Evolutionary conservation across 2,888 invertebrate species (phyloP).

Genomic region (Stratiomys singularior): DNA sequence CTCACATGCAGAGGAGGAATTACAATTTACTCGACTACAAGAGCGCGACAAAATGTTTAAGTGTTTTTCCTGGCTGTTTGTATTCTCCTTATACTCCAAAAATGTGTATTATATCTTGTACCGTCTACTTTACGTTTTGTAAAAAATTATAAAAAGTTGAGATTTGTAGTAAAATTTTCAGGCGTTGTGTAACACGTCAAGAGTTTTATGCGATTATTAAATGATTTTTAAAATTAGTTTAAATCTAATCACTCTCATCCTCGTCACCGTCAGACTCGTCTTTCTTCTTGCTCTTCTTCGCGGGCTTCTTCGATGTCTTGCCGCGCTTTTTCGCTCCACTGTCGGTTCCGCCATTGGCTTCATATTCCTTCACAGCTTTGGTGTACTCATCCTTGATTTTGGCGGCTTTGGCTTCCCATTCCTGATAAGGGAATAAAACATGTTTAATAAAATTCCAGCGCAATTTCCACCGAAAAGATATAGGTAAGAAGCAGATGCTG

Average conservation of each 20-base stretch:
- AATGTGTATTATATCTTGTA: neutral
- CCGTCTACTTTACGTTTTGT: neutral
- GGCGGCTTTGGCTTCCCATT: slow-evolving; percentile 86
- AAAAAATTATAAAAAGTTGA: neutral
- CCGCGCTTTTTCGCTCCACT: slow-evolving; percentile 67
- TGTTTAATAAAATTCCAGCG: too few relatives aligned
- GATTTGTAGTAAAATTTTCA: neutral
- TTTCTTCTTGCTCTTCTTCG: slow-evolving; percentile 64
- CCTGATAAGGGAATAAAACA: slow-evolving; percentile 65
- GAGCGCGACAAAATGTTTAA: too few relatives aligned
- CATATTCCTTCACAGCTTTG: slow-evolving; percentile 85
- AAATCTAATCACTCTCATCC: slow-evolving; percentile 59
- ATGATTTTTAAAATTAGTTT: slow-evolving; percentile 6
- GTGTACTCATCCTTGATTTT: slow-evolving; percentile 86
- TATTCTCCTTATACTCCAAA: neutral
- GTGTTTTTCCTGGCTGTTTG: neutral
- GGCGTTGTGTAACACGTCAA: slow-evolving; percentile 20
- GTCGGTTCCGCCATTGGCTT: slow-evolving; percentile 73
- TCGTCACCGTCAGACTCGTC: slow-evolving; percentile 68
- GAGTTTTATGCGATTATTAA: slow-evolving; percentile 17
- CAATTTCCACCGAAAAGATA: too few relatives aligned
- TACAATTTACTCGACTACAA: too few relatives aligned
- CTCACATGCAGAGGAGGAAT: neutral
- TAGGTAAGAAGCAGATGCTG: too few relatives aligned
- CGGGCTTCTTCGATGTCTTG: slow-evolving; percentile 54